phyloP scores from a whole-genome alignment of 1,140 invertebrate species.

The Protaetia brevitarsis region DNA sequence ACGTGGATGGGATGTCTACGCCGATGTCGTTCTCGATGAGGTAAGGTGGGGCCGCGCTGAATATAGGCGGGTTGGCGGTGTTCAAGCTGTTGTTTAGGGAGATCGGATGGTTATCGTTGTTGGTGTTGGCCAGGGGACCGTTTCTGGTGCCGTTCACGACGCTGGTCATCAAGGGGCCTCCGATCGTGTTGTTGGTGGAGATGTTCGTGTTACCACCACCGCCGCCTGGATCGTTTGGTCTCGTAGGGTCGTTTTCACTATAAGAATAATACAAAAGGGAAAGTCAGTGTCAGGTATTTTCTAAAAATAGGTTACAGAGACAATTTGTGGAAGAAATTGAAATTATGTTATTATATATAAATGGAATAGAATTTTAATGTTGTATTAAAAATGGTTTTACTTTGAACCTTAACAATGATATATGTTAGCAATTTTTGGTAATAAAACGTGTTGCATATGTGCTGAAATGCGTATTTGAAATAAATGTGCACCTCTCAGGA shows the following conservation, averaged over 20 bases:
- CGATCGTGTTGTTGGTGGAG: slow-evolving; percentile 45
- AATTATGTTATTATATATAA: too few species aligned
- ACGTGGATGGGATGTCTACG: slow-evolving; percentile 59
- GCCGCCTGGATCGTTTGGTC: slow-evolving; percentile 47
- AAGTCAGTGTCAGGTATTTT: not conserved
- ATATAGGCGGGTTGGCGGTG: slow-evolving; percentile 46
- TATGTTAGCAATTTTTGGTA: too few species aligned
- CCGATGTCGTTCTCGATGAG: slow-evolving; percentile 57
- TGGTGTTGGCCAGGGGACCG: slow-evolving; percentile 38
- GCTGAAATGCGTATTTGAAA: too few species aligned
- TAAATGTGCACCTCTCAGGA: too few species aligned
- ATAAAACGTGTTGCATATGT: too few species aligned
- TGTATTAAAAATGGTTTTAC: too few species aligned
- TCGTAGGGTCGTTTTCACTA: slow-evolving; percentile 53
- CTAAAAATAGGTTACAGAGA: not conserved
- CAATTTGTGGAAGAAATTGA: too few species aligned
- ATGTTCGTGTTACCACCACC: slow-evolving; percentile 24
- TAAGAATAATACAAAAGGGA: slow-evolving; percentile 31
- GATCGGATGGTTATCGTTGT: slow-evolving; percentile 45
- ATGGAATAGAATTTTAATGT: too few species aligned
- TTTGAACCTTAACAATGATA: too few species aligned
- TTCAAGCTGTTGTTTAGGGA: slow-evolving; percentile 46
- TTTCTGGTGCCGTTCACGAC: slow-evolving; percentile 59
- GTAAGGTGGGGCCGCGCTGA: slow-evolving; percentile 44
- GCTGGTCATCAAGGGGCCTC: slow-evolving; percentile 64